These are phyloP conservation scores for Scaptomyza tumidula DNA, from an alignment of 2,888 invertebrate species.

Conservation along the genomic window DNA sequence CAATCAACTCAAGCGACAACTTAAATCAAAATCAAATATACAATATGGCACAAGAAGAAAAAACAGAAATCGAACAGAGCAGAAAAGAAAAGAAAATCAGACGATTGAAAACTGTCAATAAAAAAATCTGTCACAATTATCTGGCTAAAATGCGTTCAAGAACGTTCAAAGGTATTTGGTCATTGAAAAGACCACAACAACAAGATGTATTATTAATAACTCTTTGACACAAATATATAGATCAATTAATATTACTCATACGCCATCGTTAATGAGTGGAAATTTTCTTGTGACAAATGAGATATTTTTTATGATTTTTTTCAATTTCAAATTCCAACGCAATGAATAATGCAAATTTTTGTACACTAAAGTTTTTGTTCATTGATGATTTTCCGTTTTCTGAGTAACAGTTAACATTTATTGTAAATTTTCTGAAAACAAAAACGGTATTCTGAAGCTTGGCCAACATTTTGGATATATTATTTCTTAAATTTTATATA, in stretches of 20 bases:
- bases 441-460: conserved; percentile 32
- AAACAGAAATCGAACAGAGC: conserved; percentile 5
- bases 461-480: conserved; percentile 38
- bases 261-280: conserved; percentile 41
- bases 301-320: conserved; percentile 13
- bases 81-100: conserved; percentile 15
- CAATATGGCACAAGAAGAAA: conserved; percentile 6
- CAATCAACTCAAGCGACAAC: conserved; percentile 65
- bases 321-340: conserved; percentile 19
- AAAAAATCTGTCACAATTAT: conserved; percentile 45
- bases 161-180: conserved; percentile 30
- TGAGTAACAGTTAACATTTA: conserved; percentile 8
- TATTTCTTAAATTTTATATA: too few species aligned
- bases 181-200: conserved; percentile 7
- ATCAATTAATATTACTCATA: conserved; percentile 47
- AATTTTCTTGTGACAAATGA: conserved; percentile 41
- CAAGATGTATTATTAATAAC: conserved; percentile 3
- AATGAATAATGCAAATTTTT: conserved; percentile 25
- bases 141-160: conserved; percentile 16
- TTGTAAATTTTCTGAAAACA: conserved; percentile 10
- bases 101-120: conserved; percentile 41
- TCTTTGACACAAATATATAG: neutral
- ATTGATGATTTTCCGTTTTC: neutral
- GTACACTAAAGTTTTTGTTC: neutral
- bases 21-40: conserved; percentile 33